These are phyloP conservation scores for Actinemys pallida DNA, from an alignment of 2,113 vertebrate genomes.

Conservation along the genomic window DNA sequence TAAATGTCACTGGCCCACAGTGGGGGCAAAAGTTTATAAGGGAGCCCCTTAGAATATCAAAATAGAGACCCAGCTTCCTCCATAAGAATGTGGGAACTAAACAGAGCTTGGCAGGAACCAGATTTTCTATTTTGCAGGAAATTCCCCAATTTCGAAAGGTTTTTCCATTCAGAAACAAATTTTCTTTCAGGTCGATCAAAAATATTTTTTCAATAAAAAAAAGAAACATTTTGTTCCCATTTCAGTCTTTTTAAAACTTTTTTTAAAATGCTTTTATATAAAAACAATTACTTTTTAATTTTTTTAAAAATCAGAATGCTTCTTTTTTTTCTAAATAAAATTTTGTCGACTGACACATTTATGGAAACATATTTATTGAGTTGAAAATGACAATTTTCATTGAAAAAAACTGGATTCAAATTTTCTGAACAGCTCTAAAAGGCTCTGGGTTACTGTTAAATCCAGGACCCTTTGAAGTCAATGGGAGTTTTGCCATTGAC, in stretches of 20 bases:
- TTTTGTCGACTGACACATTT: background rate
- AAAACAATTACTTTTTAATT: constrained; percentile 46
- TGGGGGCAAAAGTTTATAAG: background rate
- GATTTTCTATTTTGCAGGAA: background rate
- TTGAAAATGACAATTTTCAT: constrained; percentile 1
- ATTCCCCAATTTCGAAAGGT: background rate
- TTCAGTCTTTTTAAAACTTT: constrained; percentile 49
- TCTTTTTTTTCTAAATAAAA: constrained; percentile 9
- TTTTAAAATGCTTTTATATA: constrained; percentile 44
- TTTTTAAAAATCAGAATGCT: constrained; percentile 13
- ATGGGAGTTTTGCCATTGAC: constrained; percentile 20
- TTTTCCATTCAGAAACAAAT: constrained; percentile 42
- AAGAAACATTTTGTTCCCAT: constrained; percentile 28
- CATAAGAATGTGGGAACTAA: background rate
- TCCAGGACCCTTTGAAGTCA: constrained; percentile 29
- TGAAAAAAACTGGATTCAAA: background rate
- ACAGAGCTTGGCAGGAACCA: background rate
- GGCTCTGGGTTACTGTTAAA: background rate
- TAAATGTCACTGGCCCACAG: background rate
- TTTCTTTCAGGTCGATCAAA: constrained; percentile 56
- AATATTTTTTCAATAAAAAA: constrained; percentile 25
- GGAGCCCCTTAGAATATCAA: background rate
- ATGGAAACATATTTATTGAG: background rate
- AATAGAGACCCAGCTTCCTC: fast-evolving
- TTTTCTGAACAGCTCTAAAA: background rate